A percentile compares a stretch with the other conserved stretches of the same genome.
Conservation (phyloP, 2,888 invertebrate species). For the Cephonodes hylas region DNA sequence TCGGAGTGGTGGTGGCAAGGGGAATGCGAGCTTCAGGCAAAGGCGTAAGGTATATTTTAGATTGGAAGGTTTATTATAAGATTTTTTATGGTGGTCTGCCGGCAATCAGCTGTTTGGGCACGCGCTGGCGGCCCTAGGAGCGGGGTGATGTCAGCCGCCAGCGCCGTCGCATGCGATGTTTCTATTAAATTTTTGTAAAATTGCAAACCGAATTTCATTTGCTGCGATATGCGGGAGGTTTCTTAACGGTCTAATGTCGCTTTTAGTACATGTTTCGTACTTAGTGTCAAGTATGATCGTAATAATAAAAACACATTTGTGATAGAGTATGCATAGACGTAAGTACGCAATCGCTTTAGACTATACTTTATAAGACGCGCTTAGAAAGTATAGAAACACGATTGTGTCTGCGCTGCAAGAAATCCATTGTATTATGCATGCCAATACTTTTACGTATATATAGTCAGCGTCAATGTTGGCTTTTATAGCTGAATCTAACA, state of each 20-base stretch:
- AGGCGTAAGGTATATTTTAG: constrained; percentile 34
- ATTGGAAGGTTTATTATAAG: constrained; percentile 35
- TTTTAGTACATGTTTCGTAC: neutral
- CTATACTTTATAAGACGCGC: no score
- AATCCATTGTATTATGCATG: no score
- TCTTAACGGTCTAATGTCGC: neutral
- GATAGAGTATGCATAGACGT: no score
- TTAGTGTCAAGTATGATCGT: no score
- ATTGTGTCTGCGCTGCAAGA: no score
- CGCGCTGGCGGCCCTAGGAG: constrained; percentile 64
- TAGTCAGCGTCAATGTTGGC: no score
- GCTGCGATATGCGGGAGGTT: constrained; percentile 18
- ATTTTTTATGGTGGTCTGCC: constrained; percentile 72
- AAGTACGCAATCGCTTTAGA: no score
- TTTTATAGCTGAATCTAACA: no score
- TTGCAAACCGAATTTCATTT: constrained; percentile 35
- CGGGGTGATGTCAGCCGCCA: constrained; percentile 63
- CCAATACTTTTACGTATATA: no score
- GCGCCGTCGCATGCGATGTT: constrained; percentile 46
- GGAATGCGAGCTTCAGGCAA: constrained; percentile 33
- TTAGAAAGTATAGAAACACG: no score
- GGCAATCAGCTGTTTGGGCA: constrained; percentile 79
- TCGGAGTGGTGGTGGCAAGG: constrained; percentile 36
- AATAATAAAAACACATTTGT: no score
- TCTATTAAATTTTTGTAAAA: constrained; percentile 60